Evolutionary conservation across 2,113 vertebrate genomes (phyloP).

Genomic region (Salminus brasiliensis): DNA sequence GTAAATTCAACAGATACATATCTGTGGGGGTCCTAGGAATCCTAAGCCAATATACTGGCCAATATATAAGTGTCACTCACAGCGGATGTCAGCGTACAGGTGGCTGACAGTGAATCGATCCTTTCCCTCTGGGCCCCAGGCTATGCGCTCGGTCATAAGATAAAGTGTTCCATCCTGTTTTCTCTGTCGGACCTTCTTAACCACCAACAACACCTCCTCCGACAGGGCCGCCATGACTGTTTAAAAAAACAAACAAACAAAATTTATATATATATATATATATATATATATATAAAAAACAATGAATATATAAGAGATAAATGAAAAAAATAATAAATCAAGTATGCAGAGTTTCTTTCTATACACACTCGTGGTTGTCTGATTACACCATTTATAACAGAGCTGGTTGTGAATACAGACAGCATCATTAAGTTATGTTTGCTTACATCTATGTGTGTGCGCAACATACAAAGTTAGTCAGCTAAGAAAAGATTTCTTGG

Average conservation of each 20-base stretch:
- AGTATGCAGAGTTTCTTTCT: no score
- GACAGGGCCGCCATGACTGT: constrained; percentile 91
- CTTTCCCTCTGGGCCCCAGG: constrained; percentile 97
- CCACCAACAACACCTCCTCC: constrained; percentile 94
- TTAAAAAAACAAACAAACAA: neutral
- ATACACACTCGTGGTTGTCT: no score
- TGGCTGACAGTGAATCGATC: constrained; percentile 97
- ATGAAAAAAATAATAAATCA: no score
- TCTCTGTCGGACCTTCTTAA: constrained; percentile 96
- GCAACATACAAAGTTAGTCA: no score
- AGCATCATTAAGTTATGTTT: no score
- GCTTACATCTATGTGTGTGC: no score
- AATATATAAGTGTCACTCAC: constrained; percentile 81
- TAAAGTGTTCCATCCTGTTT: constrained; percentile 98
- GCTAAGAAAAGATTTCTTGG: no score
- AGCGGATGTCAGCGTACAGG: constrained; percentile 95
- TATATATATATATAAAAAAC: neutral
- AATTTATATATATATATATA: neutral
- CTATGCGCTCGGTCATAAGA: constrained; percentile 96
- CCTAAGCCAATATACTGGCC: neutral
- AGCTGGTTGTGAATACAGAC: no score
- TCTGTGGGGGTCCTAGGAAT: no score
- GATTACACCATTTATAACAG: no score
- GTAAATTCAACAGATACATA: no score
- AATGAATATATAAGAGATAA: neutral